Base-by-base conservation (phyloP, 2,797 vertebrate genomes). In the Mastacembelus armatus region DNA sequence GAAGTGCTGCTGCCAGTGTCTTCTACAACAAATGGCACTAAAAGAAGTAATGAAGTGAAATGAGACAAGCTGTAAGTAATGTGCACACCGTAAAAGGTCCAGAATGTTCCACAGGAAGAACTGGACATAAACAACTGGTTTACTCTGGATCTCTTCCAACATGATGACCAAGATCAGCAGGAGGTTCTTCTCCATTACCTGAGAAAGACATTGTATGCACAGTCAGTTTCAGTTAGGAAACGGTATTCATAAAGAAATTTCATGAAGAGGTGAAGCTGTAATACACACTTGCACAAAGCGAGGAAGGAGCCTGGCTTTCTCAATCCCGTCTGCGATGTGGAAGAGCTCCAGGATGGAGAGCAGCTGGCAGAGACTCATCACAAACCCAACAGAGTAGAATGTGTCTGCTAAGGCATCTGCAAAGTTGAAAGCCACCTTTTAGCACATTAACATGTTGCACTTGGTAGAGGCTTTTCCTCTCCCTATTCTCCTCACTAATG, bases 101-200 rank as follows among this genome's bases (percentile, higher is more conserved):
- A 95, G 65, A 24, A 95, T 86, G 81, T 95, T 98, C 97, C 97
- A 99, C 63, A 97, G 85, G 89, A 96, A 94, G 91, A 99, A 95
- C 85, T 95, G 93, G 48, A 93, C 75, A 68, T 95, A 98, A 61
- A 98, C 96, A 0, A 96, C 67, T 0, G 93, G 93, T 90, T 95
- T 95, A 55, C 93, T 96, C 90, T 97, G 97, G 70, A 98, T 75
- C 81, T 97, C 96, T 82, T 98, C 97, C 83, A 95, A 91, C 83
- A 93, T 89, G 83, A 98, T 95, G 72, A 98, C 93, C 7, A 94
- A 81, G 61, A 96, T 93, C 74, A 99, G 86, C 75, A 98, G 87
- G 39, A 96, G 76, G 72, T 97, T 95, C 90, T 95, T 95, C 83
- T 98, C 95, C 29, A 89, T 84, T 15, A 98, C 94, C 97, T 99